Evolutionary conservation across 2,113 vertebrate genomes (phyloP), one percentile per base, ranked within the genome.

Genomic region (Haplochromis burtoni): DNA sequence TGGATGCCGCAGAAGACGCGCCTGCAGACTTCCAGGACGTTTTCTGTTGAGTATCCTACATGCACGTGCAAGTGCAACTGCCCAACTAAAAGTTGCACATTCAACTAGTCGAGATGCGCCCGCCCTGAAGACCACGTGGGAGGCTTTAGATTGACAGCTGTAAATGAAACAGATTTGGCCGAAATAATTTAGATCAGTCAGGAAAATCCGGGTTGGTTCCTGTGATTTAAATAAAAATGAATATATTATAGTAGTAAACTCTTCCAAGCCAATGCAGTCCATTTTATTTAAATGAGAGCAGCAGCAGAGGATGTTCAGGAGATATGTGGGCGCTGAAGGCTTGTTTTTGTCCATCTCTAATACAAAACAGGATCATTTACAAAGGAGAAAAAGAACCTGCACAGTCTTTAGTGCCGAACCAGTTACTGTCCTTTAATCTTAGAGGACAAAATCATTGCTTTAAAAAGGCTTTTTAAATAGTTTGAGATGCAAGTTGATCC

Each of bases 91-190:
- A 93, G 93, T 94, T 93, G 85, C 81, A 82, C 8, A 76, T 89
- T 90, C 17, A 78, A 87, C 84, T 49, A 10, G 85, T 73, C 59
- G 86, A 85, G 90, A 84, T 89, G 92, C 91, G 82, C 94, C 95
- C 95, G 95, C 96, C 95, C 95, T 86, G 89, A 89, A 55, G 38
- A 95, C 94, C 95, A 96, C 95, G 95, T 96, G 96, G 94, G 94
- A 85, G 83, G 82, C 85, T 57, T 82, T 82, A 26, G 92, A 92
- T 80, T 93, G 93, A 93, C 91, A 94, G 90, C 87, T 87, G 87
- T 3, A 61, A 76, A 82, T 57, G 12, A 57, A 24, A 42, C n/a
- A 2, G 24, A 61, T 10, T 83, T 2, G 51, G 10, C 11, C 9
- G 0, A 19, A 33, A 80, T 31, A 24, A 80, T 9, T 80, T 19